Base-by-base conservation (phyloP, 2,113 vertebrate species). In the Phoenicopterus ruber region DNA sequence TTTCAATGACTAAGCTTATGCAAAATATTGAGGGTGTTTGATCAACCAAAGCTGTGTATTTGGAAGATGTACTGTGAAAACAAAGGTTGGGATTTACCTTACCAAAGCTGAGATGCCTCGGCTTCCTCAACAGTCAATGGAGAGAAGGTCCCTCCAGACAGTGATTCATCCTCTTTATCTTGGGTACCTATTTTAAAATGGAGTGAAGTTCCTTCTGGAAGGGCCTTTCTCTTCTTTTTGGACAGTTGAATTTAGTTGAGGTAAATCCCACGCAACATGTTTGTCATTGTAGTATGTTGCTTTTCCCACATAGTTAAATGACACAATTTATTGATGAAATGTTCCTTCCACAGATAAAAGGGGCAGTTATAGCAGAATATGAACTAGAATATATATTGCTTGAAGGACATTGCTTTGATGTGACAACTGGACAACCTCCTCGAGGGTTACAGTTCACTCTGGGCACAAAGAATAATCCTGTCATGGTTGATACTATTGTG, bases 361-460 rank as follows among this genome's bases (percentile, higher is more conserved):
- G 98, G 47, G 38, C 97, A 4, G 99, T 99, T 49, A 67, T 65
- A 36, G 99, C 99, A 58, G 99, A 99, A 87, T 99, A 99, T 72
- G 99, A 99, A 81, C 98, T 99, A 54, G 99, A 99, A 90, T 98
- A 99, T 90, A 98, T 99, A 10, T 96, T 99, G 40, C 98, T 99
- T 67, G 99, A 99, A 97, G 99, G 99, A 63, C 99, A 99, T 63
- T 99, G 99, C 96, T 99, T 99, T 93, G 99, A 99, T 96, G 82
- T 98, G 79, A 97, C 97, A 12, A 98, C 97, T 3, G 99, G 99
- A 46, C 98, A 99, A 63, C 99, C 99, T 82, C 99, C 99, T 61
- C 98, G 98, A 25, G 99, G 99, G 71, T 97, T 99, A 55, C 99
- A 99, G 97, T 99, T 99, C 84, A 99, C 99, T 13, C 97, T 99